Evolutionary conservation across 1,140 invertebrate species (phyloP), one percentile per base, ranked within the genome.

Genomic region (Chlorops oryzae): DNA sequence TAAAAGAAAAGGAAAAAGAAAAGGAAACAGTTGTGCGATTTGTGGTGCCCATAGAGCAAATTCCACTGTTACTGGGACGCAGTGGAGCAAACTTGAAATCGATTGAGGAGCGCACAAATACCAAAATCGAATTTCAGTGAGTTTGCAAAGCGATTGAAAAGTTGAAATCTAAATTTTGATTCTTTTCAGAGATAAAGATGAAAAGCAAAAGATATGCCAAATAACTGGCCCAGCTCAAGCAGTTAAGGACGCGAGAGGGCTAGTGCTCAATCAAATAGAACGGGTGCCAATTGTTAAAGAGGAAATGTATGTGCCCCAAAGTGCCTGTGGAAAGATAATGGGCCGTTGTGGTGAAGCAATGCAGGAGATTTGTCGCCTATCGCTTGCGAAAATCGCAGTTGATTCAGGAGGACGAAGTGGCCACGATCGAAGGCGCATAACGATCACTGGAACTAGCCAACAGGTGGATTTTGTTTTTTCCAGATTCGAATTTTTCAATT

Each of bases 241-340:
- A 18, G 80, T 85, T 0, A 78, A 80, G 44, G 62, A 82, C 5
- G 89, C 88, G 0, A 81, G 89, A 56, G 74, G 76, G 2, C 62
- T 89, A 48, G 80, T 93, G n/a, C 73, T 82, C 12, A 79, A 83
- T 40, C 81, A 87, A 51, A 79, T 92, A 1, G 74, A 75, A 4
- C 81, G 83, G 47, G 81, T 86, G 40, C 82, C 84, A 5, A 56
- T 79, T 0, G 77, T 86, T 15, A 77, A 84, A 37, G 77, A 77
- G 50, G 80, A 81, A 50, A 80, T 88, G 25, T 73, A 71, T 25
- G 80, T 92, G 2, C 83, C 87, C 0, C 70, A 77, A 45, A 78
- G 74, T 63, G 70, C 78, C 50, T 76, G 81, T 50, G 82, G 82
- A 5, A 77, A 78, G 60, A 80, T 92, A 24, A 86, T 89, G 59